Evolutionary conservation across 30 jellyfish, hydroid and myxozoan species (phyloP).

Genomic region (Mastigias papua): DNA sequence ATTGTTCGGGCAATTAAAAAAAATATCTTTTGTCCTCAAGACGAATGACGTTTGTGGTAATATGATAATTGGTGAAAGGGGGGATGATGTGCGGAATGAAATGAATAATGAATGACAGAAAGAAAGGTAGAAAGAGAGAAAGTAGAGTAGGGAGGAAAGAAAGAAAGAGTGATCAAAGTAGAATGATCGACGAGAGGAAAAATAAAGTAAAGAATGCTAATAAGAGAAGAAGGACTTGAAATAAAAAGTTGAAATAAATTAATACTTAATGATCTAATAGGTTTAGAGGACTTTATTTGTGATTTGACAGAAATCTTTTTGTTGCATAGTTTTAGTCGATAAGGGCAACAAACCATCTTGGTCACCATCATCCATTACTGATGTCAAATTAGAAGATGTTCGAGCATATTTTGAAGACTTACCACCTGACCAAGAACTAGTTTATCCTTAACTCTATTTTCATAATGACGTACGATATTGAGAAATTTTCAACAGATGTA

Average conservation of each 20-base stretch:
- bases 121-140: neutral
- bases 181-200: neutral
- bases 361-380: conserved; percentile 27
- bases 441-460: neutral
- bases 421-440: conserved; percentile 26
- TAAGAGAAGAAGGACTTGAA: neutral
- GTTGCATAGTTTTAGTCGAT: conserved; percentile 18
- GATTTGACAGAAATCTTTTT: neutral
- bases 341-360: conserved; percentile 26
- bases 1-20: neutral
- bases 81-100: too few species aligned
- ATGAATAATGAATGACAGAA: too few species aligned
- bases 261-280: neutral
- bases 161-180: neutral
- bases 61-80: too few species aligned
- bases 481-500: neutral
- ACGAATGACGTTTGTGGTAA: too few species aligned
- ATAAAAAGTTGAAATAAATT: too few species aligned
- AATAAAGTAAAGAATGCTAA: neutral
- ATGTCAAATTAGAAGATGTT: conserved; percentile 11
- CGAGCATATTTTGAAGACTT: neutral
- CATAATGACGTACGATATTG: neutral
- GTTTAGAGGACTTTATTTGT: neutral
- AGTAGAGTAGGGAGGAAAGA: neutral
- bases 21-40: neutral